Percentiles rank a stretch among this genome's conserved stretches.
phyloP scores from a whole-genome alignment of 2,888 invertebrate genomes.

The Alviniconcha strummeri region DNA sequence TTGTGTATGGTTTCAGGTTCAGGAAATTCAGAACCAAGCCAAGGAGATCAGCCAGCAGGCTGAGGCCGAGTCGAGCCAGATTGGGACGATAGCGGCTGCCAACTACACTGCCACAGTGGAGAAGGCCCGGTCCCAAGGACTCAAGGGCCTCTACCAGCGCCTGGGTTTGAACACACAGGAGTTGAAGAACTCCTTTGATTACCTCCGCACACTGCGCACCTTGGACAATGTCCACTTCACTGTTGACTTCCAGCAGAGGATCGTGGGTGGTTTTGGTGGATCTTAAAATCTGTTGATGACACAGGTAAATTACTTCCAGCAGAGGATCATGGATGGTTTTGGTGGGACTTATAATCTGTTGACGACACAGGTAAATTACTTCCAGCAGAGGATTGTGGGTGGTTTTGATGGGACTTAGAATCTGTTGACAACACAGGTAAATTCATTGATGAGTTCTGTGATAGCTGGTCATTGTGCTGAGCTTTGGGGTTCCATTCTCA shows the following conservation, averaged over 20 bases:
- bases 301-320: background rate
- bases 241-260: slow-evolving; percentile 63
- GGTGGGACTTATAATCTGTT: background rate
- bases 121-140: slow-evolving; percentile 55
- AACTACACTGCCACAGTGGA: slow-evolving; percentile 62
- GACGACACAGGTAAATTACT: background rate
- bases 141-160: slow-evolving; percentile 55
- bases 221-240: slow-evolving; percentile 60
- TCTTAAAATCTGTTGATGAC: background rate
- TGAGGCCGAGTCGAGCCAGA: slow-evolving; percentile 47
- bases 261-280: slow-evolving; percentile 48
- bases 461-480: no score
- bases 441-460: no score
- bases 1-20: slow-evolving; percentile 46
- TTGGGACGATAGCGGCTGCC: slow-evolving; percentile 48
- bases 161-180: slow-evolving; percentile 53
- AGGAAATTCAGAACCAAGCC: slow-evolving; percentile 56
- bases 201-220: slow-evolving; percentile 60
- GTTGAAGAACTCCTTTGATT: slow-evolving; percentile 64
- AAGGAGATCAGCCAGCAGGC: slow-evolving; percentile 56
- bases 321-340: no score
- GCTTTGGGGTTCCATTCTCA: no score
- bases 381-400: no score
- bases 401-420: no score
- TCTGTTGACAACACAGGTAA: background rate